Base-by-base conservation (phyloP, 2,113 vertebrate species). In the Sinocyclocheilus grahami region DNA sequence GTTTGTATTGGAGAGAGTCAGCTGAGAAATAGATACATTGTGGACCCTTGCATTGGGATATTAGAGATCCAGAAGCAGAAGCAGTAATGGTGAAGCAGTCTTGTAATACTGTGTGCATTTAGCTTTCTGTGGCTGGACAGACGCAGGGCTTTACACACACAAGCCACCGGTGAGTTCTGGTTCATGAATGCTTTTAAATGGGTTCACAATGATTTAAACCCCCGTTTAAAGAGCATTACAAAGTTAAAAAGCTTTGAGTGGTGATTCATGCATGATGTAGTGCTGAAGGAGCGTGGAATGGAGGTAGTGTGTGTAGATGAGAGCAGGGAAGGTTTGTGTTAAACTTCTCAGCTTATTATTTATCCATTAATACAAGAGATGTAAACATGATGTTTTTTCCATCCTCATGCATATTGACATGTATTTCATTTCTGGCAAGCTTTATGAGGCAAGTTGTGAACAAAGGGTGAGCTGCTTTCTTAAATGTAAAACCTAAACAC, bases 1-100 rank as follows among this genome's bases (percentile, higher is more conserved):
- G 42, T 46, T 86, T 86, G 75, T 82, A 82, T 33, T 46, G 33
- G 37, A 71, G 55, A 42, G 67, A 88, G 83, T 86, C 48, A 83
- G 86, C 90, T 91, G 91, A 91, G 91, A 94, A 33, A 33, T 33
- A 33, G 85, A 67, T 30, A 51, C n/a, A 24, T 91, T 89, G 92
- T 89, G 91, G 87, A 92, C 4, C 24, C 60, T 86, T 1, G 82
- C 86, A 83, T 87, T 90, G 88, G 91, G 88, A 93, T 92, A 90
- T 90, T 90, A 91, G 90, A 90, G 89, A 84, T 86, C 87, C 88
- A 79, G 90, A 86, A 83, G 87, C 91, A 91, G 13, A n/a, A 92
- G 85, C 90, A 62, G 80, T 72, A 86, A 53, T 46, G 84, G 62
- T 42, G 20, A 55, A 71, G 60, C 72, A 51, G 39, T n/a, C n/a